Evolutionary conservation across 1,140 invertebrate genomes (phyloP).

Genomic region (Pogonomyrmex barbatus): DNA sequence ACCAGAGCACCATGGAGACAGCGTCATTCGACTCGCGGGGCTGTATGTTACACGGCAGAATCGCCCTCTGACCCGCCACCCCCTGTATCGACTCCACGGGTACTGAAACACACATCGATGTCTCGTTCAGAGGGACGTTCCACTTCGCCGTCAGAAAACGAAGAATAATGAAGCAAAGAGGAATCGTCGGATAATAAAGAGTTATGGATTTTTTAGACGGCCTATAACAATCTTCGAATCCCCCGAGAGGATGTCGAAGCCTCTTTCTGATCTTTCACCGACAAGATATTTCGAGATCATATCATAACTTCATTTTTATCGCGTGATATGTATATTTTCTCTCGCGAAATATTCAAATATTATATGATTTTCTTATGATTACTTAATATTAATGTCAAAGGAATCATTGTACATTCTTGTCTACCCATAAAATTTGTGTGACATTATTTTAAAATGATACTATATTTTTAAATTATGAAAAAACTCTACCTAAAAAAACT

Average conservation of each 20-base stretch:
- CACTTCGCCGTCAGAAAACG: slow-evolving; percentile 20
- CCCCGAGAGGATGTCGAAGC: not conserved
- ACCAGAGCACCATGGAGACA: slow-evolving; percentile 95
- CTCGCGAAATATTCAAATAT: slow-evolving; percentile 29
- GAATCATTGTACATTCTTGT: not conserved
- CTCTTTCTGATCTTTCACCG: not conserved
- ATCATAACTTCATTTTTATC: slow-evolving; percentile 10
- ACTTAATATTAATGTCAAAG: not conserved
- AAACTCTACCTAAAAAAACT: too few relatives aligned
- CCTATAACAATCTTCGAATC: not conserved
- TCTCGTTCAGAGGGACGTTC: slow-evolving; percentile 40
- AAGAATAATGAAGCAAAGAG: slow-evolving; percentile 42
- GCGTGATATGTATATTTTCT: not conserved
- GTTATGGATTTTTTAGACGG: slow-evolving; percentile 34
- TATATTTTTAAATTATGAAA: too few relatives aligned
- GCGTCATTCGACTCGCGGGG: slow-evolving; percentile 91
- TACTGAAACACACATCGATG: slow-evolving; percentile 87
- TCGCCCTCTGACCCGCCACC: slow-evolving; percentile 91
- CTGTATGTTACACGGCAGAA: slow-evolving; percentile 93
- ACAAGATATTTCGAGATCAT: slow-evolving; percentile 34
- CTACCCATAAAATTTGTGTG: not conserved
- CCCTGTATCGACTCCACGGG: slow-evolving; percentile 92
- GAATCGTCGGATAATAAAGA: slow-evolving; percentile 35
- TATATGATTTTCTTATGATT: not conserved
- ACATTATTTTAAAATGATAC: not conserved